Base-by-base conservation (phyloP, 2,113 vertebrate species). In the Dicentrarchus labrax region DNA sequence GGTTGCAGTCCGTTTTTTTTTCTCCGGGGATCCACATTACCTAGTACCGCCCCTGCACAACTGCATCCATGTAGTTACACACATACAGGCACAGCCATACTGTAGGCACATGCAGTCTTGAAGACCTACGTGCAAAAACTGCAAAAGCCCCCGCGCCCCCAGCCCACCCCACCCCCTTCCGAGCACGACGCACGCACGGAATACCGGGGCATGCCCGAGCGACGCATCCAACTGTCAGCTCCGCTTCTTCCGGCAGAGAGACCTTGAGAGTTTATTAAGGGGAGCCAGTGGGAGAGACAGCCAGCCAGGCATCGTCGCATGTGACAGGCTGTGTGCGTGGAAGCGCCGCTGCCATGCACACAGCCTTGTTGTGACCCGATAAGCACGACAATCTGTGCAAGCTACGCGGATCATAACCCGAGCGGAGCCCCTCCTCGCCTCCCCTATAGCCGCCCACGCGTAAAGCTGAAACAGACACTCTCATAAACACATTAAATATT, bases 191-290 rank as follows among this genome's bases (percentile, higher is more conserved):
- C 89, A 89, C 81, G 88, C 92, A 86, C 75, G 91, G 89, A 91
- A 93, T 92, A 88, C 93, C 92, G 88, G 92, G 94, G 93, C 86
- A 92, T 93, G 88, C 92, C 94, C 93, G 71, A 76, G 88, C 86
- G 72, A 87, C 80, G 88, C 85, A 84, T 86, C 78, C 86, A 89
- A 84, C 88, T 90, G 89, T 89, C 91, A 91, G 88, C 80, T 86
- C 78, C 59, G 73, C 85, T 86, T 88, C 86, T 92, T 89, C 87
- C 81, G 79, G 81, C 87, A 88, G 80, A 87, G 80, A 89, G 84
- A 87, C 86, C 87, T 78, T 83, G 76, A 73, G 85, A 79, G 84
- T 90, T 77, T 69, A 72, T 88, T 82, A 66, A 66, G 81, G 80
- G 88, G 78, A 83, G 74, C 68, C 80, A 72, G 85, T 60, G 69